Evolutionary conservation across 2,113 vertebrate genomes (phyloP), one percentile per base, ranked within the genome.

Genomic region (Uria lomvia): DNA sequence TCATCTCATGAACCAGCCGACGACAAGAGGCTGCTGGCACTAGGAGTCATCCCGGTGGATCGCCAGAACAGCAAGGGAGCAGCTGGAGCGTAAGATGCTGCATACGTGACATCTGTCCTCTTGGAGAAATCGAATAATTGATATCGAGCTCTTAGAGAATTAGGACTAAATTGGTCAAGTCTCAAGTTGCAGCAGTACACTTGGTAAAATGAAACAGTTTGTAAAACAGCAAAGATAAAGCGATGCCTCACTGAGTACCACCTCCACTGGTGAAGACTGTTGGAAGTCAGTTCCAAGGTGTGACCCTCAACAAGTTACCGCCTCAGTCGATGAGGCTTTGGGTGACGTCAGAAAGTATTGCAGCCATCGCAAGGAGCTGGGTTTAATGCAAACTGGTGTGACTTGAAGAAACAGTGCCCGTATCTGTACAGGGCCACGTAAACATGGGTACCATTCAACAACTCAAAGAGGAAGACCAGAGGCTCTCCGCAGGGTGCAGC

Each of bases 221-320:
- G 38, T 59, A 6, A 58, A 59, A 2, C 58, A 30, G 30, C 76
- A 5, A 20, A 63, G 86, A 6, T 22, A 4, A 49, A 30, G 30
- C 2, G 24, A 5, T 24, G 68, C 40, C 71, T 66, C 47, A 0
- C 82, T 5, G 49, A 7, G 56, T 5, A 4, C 56, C 5, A 1
- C 43, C 56, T 24, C 38, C 12, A 2, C 47, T 19, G 65, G 29
- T 2, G 47, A 19, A 29, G n/a, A 1, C 71, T 18, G 49, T 16
- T 63, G 49, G 19, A 43, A 49, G 53, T 29, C 77, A 14, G 7
- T 29, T 59, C 58, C 40, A 43, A 5, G 11, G 1, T 1, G 9
- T 0, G 45, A 34, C 52, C 45, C 76, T n/a, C 4, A 20, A 71
- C 21, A 36, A 10, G 43, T 12, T 4, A 2, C 56, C 17, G 50